Percentiles rank a stretch among this genome's conserved stretches.
phyloP scores from a whole-genome alignment of 2,113 vertebrate genomes.

The Cynoglossus semilaevis region DNA sequence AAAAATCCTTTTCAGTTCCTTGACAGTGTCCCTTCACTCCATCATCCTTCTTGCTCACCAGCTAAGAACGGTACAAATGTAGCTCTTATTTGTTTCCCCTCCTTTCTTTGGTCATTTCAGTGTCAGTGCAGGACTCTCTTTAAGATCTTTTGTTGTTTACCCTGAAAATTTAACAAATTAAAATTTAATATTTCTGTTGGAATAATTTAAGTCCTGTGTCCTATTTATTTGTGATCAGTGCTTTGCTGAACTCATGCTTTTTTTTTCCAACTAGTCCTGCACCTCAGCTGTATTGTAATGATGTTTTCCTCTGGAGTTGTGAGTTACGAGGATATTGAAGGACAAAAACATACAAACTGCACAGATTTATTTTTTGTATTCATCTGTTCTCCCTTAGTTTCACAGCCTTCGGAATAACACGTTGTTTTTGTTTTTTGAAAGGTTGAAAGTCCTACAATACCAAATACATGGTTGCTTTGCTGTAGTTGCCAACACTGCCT shows the following conservation, averaged over 20 bases:
- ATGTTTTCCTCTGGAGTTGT: constrained; percentile 40
- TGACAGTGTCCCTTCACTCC: constrained; percentile 55
- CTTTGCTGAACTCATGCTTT: not conserved
- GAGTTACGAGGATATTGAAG: constrained; percentile 65
- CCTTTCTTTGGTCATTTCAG: constrained; percentile 20
- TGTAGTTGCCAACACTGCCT: constrained; percentile 78
- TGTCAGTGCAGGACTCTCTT: constrained; percentile 34
- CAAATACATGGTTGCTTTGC: constrained; percentile 67
- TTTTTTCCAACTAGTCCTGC: constrained; percentile 26
- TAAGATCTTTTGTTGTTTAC: constrained; percentile 4
- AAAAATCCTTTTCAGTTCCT: constrained; percentile 55
- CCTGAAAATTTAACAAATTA: constrained; percentile 9
- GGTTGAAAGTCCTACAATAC: constrained; percentile 67
- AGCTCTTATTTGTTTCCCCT: constrained; percentile 29
- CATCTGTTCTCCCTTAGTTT: constrained; percentile 30
- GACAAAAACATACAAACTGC: constrained; percentile 69
- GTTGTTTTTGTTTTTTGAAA: constrained; percentile 11
- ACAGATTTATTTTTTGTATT: constrained; percentile 50
- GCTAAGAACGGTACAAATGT: constrained; percentile 71
- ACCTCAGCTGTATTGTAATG: constrained; percentile 30
- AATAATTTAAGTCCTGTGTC: not conserved
- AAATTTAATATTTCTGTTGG: constrained; percentile 7
- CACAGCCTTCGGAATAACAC: constrained; percentile 38
- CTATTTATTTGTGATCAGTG: constrained; percentile 47
- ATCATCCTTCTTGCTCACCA: constrained; percentile 53